phyloP scores from a whole-genome alignment of 2,797 vertebrate species.

The Sciurus carolinensis region DNA sequence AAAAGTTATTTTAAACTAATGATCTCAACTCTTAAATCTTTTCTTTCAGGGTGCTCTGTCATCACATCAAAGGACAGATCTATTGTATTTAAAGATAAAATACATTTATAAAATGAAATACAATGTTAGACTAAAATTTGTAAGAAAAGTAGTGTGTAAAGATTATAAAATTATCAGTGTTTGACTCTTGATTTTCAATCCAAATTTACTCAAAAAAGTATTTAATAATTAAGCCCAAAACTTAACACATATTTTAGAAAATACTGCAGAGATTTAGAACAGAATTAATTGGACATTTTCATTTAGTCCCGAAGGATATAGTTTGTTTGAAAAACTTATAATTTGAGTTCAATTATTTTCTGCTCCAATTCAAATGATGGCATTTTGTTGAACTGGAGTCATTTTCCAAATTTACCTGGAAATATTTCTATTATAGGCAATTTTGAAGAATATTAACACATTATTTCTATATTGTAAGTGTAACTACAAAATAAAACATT shows the following conservation, averaged over 20 bases:
- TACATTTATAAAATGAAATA: background rate
- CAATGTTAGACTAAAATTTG: background rate
- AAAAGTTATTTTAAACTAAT: background rate
- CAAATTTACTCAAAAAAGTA: slow-evolving; percentile 2
- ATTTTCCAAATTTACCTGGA: slow-evolving; percentile 55
- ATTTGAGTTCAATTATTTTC: slow-evolving; percentile 59
- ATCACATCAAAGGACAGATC: background rate
- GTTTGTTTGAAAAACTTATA: slow-evolving; percentile 8
- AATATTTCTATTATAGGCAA: slow-evolving; percentile 47
- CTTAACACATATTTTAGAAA: slow-evolving; percentile 22
- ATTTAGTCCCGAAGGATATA: background rate
- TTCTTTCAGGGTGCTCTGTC: background rate
- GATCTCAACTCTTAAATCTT: background rate
- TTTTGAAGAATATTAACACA: background rate
- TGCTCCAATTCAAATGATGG: background rate
- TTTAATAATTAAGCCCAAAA: background rate
- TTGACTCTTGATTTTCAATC: background rate
- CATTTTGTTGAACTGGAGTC: slow-evolving; percentile 49
- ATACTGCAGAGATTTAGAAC: background rate
- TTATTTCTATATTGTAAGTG: background rate
- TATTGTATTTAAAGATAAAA: slow-evolving; percentile 12
- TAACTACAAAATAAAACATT: background rate
- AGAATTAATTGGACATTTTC: background rate
- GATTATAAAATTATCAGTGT: background rate
- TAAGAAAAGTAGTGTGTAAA: background rate